Evolutionary conservation across 2,888 invertebrate species (phyloP), one percentile per base, ranked within the genome.

Genomic region (Diachrysia chrysitis): DNA sequence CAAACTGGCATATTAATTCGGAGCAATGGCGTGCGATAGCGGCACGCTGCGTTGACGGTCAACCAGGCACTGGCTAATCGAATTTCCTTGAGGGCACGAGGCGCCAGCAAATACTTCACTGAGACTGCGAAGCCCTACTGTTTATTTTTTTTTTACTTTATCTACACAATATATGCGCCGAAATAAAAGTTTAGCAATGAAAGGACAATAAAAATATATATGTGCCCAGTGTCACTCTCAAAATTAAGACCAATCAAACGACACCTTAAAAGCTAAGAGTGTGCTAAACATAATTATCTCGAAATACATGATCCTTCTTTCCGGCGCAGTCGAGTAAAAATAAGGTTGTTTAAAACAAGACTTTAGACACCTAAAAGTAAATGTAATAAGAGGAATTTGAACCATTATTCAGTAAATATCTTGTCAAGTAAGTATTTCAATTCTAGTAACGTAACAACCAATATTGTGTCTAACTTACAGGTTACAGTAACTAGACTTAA

Each of bases 31-130:
- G 59, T 64, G 68, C 56, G 60, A 69, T 53, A 60, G 66, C 62
- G 66, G 70, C 68, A 79, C 64, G 55, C 58, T 62, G 70, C 69
- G 56, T 73, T 56, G 73, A 65, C 73, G 71, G 64, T 71, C 69
- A 72, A 79, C 82, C 83, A 76, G 69, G 61, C 71, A 63, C 73
- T 63, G 76, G 70, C 63, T 77, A 82, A 82, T 82, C 79, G 69
- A 72, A 81, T 81, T 82, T 72, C 69, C 68, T 69, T 64, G 55
- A 71, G 65, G 71, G 71, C 73, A 57, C 58, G 51, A 48, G 65
- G 60, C 65, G 21, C 25, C 46, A 68, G 55, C 62, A 69, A 66
- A 74, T 77, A 66, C 73, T 77, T 64, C 60, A 66, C 46, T 54
- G 48, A 58, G 25, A 59, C 63, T 69, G 59, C 25, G 58, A 65